phyloP scores from a whole-genome alignment of 2,113 vertebrate genomes.

The Gymnorhina tibicen region DNA sequence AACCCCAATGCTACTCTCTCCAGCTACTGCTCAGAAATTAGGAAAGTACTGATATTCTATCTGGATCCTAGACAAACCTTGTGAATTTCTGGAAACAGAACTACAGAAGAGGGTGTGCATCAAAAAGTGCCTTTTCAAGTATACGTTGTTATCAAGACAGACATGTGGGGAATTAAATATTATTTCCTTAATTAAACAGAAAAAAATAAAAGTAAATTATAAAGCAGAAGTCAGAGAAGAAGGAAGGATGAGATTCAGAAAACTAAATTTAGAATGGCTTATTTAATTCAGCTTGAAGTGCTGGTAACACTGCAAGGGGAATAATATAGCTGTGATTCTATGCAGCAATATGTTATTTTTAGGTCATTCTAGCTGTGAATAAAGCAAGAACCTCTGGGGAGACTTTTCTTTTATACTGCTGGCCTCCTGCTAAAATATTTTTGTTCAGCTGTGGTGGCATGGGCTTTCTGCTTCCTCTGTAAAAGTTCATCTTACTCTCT shows the following conservation, averaged over 20 bases:
- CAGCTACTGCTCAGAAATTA: background rate
- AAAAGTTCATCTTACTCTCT: background rate
- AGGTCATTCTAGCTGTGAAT: slow-evolving; percentile 53
- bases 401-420: background rate
- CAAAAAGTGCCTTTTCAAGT: background rate
- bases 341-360: slow-evolving; percentile 24
- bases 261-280: background rate
- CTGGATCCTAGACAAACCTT: background rate
- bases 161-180: background rate
- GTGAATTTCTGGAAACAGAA: background rate
- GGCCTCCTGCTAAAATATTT: background rate
- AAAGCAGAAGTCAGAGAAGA: background rate
- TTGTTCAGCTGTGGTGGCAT: background rate
- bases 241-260: background rate
- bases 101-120: background rate
- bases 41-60: background rate
- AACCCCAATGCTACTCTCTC: background rate
- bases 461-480: background rate
- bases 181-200: background rate
- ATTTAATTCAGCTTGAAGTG: background rate
- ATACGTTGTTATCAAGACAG: background rate
- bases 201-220: background rate
- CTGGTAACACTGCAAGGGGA: background rate
- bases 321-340: background rate
- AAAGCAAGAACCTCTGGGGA: slow-evolving; percentile 26